Evolutionary conservation across 2,797 vertebrate genomes (phyloP).

Genomic region (Distichodus sexfasciatus): DNA sequence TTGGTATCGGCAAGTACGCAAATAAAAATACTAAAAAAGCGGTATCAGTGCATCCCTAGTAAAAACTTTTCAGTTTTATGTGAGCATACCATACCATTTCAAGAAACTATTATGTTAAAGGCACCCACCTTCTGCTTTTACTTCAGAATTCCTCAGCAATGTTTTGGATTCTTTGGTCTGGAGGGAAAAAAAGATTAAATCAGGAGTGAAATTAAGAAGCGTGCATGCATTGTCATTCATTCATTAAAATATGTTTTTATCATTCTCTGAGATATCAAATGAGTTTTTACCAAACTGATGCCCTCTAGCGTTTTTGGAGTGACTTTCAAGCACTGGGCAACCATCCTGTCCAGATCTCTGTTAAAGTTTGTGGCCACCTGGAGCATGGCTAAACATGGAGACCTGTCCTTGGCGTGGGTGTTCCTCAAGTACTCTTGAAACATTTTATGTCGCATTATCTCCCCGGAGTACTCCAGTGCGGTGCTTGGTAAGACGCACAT

Average conservation of each 20-base stretch:
- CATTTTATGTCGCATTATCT: slow-evolving; percentile 72
- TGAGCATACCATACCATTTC: too few relatives aligned
- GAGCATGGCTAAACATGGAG: slow-evolving; percentile 72
- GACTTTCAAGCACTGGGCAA: slow-evolving; percentile 76
- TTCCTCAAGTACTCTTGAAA: slow-evolving; percentile 75
- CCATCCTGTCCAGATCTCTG: slow-evolving; percentile 80
- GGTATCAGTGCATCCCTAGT: too few relatives aligned
- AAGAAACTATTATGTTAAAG: not conserved
- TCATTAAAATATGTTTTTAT: not conserved
- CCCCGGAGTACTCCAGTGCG: slow-evolving; percentile 75
- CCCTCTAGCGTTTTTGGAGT: slow-evolving; percentile 79
- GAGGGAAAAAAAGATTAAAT: slow-evolving; percentile 26
- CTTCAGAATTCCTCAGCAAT: slow-evolving; percentile 66
- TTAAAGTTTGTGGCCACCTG: slow-evolving; percentile 75
- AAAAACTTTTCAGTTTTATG: too few relatives aligned
- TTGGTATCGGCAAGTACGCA: too few relatives aligned
- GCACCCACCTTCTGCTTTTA: slow-evolving; percentile 69
- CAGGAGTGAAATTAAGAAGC: not conserved
- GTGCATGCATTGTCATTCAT: not conserved
- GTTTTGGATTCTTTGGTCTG: slow-evolving; percentile 80
- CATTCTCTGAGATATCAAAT: not conserved
- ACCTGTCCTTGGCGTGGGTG: slow-evolving; percentile 67
- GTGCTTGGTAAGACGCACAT: slow-evolving; percentile 82
- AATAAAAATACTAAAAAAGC: too few relatives aligned
- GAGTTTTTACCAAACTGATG: slow-evolving; percentile 73